A percentile compares a stretch with the other conserved stretches of the same genome.
Evolutionary conservation across 2,888 invertebrate species (phyloP).

Genomic region (Drosophila eohydei): DNA sequence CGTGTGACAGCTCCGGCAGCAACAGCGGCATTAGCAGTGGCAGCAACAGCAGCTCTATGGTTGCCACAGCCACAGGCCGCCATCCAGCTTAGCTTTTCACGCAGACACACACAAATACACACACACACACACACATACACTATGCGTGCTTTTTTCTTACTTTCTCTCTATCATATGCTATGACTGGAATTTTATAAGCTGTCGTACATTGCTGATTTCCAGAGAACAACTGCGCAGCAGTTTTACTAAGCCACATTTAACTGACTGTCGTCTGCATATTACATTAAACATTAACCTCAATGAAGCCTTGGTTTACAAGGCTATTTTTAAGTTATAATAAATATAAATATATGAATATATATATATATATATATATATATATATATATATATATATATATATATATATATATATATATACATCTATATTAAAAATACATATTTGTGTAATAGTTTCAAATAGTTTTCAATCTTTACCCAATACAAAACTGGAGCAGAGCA

Average conservation of each 20-base stretch:
- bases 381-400: no score
- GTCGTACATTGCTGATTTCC: slow-evolving; percentile 24
- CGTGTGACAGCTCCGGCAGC: slow-evolving; percentile 43
- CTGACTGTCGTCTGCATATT: not conserved
- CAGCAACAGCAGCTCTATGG: slow-evolving; percentile 31
- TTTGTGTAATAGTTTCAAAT: no score
- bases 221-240: slow-evolving; percentile 1
- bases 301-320: not conserved
- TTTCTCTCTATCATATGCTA: slow-evolving; percentile 39
- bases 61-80: slow-evolving; percentile 31
- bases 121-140: not conserved
- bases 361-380: not conserved
- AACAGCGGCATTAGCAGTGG: slow-evolving; percentile 11
- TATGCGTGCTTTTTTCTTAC: slow-evolving; percentile 7
- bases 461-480: not conserved
- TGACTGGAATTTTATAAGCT: slow-evolving; percentile 34
- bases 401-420: not conserved
- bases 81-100: slow-evolving; percentile 29
- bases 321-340: not conserved
- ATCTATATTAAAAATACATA: no score
- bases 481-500: not conserved
- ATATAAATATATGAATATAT: no score
- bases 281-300: not conserved
- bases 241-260: slow-evolving; percentile 25
- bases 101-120: slow-evolving; percentile 13